phyloP scores from a whole-genome alignment of 2,888 invertebrate species.

The Scaptomyza cyrtandrae region DNA sequence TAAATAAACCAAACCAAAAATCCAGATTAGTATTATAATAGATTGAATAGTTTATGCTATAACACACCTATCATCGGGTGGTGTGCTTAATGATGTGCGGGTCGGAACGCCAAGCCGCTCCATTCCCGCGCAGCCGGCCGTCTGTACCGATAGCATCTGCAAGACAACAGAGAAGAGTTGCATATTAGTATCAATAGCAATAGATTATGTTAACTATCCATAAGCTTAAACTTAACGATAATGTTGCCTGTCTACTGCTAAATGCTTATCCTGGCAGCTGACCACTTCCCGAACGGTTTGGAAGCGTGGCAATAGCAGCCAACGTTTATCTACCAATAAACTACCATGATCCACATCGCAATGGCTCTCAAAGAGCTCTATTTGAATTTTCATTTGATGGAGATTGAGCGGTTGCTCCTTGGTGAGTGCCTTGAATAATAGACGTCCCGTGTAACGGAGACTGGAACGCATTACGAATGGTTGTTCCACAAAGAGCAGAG shows the following conservation, averaged over 20 bases:
- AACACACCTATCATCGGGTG: conserved; percentile 84
- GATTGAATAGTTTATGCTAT: neutral
- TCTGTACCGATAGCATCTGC: conserved; percentile 90
- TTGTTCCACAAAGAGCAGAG: conserved; percentile 57
- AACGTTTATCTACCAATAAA: conserved; percentile 45
- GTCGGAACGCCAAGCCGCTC: conserved; percentile 87
- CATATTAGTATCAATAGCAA: neutral
- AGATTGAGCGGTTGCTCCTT: conserved; percentile 4
- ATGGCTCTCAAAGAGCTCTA: conserved; percentile 40
- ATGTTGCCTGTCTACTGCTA: neutral
- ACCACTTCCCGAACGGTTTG: conserved; percentile 48
- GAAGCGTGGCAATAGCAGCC: conserved; percentile 47
- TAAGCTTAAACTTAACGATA: neutral
- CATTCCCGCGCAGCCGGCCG: conserved; percentile 90
- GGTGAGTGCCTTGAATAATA: conserved; percentile 27
- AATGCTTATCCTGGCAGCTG: conserved; percentile 52
- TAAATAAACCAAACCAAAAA: conserved; percentile 30
- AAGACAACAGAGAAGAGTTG: neutral
- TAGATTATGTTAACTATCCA: neutral
- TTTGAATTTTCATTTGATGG: conserved; percentile 46
- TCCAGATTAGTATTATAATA: neutral
- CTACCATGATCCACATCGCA: neutral
- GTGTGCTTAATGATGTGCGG: conserved; percentile 85
- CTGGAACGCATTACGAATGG: conserved; percentile 50
- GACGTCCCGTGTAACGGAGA: conserved; percentile 43